These are phyloP conservation scores for Bubalus kerabau DNA, from an alignment of 2,113 vertebrate species.

Conservation along the genomic window DNA sequence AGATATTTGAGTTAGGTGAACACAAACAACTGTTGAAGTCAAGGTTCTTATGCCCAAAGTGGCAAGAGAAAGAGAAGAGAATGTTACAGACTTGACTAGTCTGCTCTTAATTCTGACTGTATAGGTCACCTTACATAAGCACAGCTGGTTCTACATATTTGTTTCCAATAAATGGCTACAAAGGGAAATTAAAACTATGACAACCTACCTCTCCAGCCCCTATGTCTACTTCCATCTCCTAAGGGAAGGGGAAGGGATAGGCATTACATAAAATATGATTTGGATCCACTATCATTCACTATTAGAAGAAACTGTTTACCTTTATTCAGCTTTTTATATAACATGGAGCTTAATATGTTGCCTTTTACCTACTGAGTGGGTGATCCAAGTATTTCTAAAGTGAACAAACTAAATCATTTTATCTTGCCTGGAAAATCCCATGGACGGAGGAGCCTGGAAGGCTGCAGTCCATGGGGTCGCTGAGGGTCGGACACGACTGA, in stretches of 20 bases:
- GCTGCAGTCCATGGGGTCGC: too few species aligned
- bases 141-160: not conserved
- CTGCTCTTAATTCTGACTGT: not conserved
- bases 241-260: not conserved
- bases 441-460: too few species aligned
- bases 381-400: not conserved
- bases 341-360: not conserved
- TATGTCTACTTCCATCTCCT: not conserved
- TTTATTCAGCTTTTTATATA: not conserved
- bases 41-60: not conserved
- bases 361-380: not conserved
- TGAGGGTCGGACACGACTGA: too few species aligned
- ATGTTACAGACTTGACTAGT: not conserved
- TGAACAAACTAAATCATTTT: conserved; percentile 19
- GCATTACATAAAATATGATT: not conserved
- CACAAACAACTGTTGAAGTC: not conserved
- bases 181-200: conserved; percentile 1
- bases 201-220: not conserved
- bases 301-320: not conserved
- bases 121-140: not conserved
- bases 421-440: not conserved
- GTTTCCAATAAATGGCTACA: not conserved
- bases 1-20: not conserved
- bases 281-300: not conserved
- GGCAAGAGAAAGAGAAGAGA: not conserved